Base-by-base conservation (phyloP, 2,113 vertebrate genomes). In the Mugil cephalus region DNA sequence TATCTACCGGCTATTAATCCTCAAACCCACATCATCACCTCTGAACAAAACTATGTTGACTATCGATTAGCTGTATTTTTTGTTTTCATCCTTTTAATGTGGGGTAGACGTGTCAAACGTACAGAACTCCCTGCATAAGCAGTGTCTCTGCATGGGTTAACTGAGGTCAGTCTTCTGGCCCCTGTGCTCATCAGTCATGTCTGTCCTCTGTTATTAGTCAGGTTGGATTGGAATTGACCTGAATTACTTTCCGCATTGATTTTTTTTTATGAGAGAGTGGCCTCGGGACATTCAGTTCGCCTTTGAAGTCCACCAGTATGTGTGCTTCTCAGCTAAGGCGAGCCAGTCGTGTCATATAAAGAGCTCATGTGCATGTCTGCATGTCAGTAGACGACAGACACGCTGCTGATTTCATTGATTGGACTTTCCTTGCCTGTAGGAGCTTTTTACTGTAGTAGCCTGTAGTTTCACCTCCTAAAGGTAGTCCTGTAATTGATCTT, bases 131-230 rank as follows among this genome's bases (percentile, higher is more conserved):
- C 50, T 65, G 30, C 60, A 46, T 54, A 10, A 68, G 53, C 69
- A 43, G 77, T 69, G 13, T 2, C 34, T 69, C 39, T 58, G 64
- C 38, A 4, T 54, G 71, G 75, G 80, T 71, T 76, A 86, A 76
- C 55, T 14, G 39, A 54, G 82, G 84, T 76, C 80, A 48, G 15
- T 34, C 72, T 19, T 21, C 24, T 77, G 77, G 43, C 60, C 79
- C 46, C 10, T 59, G 19, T 43, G 4, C 69, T 81, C 85, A 82
- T 87, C 86, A 63, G 60, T 88, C 85, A 85, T 74, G 79, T 82
- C 69, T 47, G 21, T 71, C 17, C 73, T 68, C 50, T 45, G 59
- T 59, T 69, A 47, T 74, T 65, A 76, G 76, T 70, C 66, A 55
- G 74, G 56, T 76, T 66, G 35, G 58, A 69, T 11, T 63, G 77